phyloP scores from a whole-genome alignment of 37 sponge, comb jelly and placozoan species.

The Eunapius fragilis region DNA sequence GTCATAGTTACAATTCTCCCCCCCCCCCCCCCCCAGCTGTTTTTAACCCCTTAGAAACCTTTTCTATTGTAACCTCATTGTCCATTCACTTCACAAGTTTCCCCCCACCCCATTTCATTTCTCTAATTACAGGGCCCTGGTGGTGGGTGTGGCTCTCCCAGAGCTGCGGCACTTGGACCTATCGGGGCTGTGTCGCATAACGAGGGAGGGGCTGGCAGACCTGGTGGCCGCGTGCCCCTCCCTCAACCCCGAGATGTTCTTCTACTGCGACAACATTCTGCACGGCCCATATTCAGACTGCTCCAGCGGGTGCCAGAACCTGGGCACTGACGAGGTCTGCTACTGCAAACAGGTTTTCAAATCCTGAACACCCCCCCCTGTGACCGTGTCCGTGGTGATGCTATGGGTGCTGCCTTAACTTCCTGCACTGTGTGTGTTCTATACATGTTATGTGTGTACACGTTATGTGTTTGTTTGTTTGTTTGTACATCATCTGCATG shows the following conservation, averaged over 20 bases:
- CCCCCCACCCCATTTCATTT: neutral
- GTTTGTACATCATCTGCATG: too few relatives aligned
- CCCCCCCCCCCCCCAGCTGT: neutral
- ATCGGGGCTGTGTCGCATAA: slow-evolving; percentile 68
- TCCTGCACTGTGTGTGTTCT: too few relatives aligned
- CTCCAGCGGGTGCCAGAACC: slow-evolving; percentile 83
- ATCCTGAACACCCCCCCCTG: neutral
- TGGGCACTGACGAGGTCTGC: slow-evolving; percentile 21
- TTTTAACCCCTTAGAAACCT: neutral
- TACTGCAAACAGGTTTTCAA: slow-evolving; percentile 5
- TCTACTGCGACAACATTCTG: slow-evolving; percentile 88
- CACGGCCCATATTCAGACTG: slow-evolving; percentile 71
- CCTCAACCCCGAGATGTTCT: slow-evolving; percentile 77
- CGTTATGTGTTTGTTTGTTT: too few relatives aligned
- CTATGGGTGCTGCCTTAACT: too few relatives aligned
- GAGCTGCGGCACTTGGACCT: slow-evolving; percentile 65
- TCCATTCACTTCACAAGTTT: neutral
- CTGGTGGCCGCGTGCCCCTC: slow-evolving; percentile 49
- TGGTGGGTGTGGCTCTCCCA: slow-evolving; percentile 44
- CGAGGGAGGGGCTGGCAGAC: slow-evolving; percentile 41
- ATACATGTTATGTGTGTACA: too few relatives aligned
- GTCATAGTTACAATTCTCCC: neutral
- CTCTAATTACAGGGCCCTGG: neutral
- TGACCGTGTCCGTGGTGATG: too few relatives aligned
- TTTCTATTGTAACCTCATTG: neutral